Evolutionary conservation across 2,113 vertebrate genomes (phyloP).

Genomic region (Octodon degus): DNA sequence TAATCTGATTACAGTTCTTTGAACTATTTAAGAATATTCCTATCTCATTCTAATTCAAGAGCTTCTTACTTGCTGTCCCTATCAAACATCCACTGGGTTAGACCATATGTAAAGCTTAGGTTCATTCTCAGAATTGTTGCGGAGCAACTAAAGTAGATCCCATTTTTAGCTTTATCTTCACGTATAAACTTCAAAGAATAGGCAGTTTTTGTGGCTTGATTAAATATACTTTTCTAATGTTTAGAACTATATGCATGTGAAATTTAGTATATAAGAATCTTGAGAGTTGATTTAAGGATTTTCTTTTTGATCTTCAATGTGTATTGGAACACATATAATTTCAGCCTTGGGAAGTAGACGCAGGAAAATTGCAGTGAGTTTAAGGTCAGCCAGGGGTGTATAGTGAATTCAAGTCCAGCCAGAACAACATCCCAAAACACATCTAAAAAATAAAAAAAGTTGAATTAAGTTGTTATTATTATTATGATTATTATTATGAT

Average conservation of each 20-base stretch:
- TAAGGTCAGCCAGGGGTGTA: neutral
- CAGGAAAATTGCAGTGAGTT: neutral
- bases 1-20: slow-evolving; percentile 58
- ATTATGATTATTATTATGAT: too few relatives aligned
- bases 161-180: slow-evolving; percentile 54
- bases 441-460: too few relatives aligned
- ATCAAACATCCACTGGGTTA: slow-evolving; percentile 67
- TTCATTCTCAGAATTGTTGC: slow-evolving; percentile 65
- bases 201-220: slow-evolving; percentile 32
- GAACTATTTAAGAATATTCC: slow-evolving; percentile 50
- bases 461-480: too few relatives aligned
- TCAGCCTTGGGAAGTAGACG: neutral
- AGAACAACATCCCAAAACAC: too few relatives aligned
- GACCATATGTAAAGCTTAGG: slow-evolving; percentile 55
- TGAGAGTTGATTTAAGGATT: neutral
- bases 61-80: slow-evolving; percentile 52
- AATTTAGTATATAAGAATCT: neutral
- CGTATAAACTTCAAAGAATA: slow-evolving; percentile 37
- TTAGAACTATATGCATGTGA: neutral
- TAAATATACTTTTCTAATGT: neutral
- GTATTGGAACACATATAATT: neutral
- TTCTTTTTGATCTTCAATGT: neutral
- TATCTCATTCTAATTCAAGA: slow-evolving; percentile 53
- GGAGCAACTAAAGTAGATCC: slow-evolving; percentile 58
- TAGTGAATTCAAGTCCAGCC: neutral